phyloP scores from a whole-genome alignment of 2,888 invertebrate species.

The Euproctis similis region DNA sequence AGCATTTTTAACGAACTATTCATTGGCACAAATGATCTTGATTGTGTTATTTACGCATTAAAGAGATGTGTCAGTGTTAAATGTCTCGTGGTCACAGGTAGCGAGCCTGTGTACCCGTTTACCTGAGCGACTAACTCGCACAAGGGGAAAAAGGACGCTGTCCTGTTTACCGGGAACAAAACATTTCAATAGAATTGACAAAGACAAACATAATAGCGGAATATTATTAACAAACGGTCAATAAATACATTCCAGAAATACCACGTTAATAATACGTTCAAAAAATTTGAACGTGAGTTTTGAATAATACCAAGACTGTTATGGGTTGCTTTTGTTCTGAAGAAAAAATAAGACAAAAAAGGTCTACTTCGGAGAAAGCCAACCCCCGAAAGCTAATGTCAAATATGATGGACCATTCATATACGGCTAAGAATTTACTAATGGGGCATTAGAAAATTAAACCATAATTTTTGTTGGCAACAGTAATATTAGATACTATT shows the following conservation, averaged over 20 bases:
- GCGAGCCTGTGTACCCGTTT: slow-evolving; percentile 49
- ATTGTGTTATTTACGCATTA: slow-evolving; percentile 34
- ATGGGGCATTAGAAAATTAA: too few species aligned
- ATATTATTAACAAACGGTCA: slow-evolving; percentile 16
- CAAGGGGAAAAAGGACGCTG: slow-evolving; percentile 50
- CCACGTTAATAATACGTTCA: slow-evolving; percentile 15
- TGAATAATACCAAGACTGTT: too few species aligned
- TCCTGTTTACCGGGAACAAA: slow-evolving; percentile 51
- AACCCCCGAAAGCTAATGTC: too few species aligned
- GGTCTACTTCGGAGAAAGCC: too few species aligned
- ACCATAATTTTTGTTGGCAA: too few species aligned
- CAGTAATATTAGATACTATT: too few species aligned
- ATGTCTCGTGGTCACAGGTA: slow-evolving; percentile 61
- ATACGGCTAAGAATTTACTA: too few species aligned
- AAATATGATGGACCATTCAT: too few species aligned
- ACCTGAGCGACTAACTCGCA: slow-evolving; percentile 54
- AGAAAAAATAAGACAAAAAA: too few species aligned
- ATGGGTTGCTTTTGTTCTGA: too few species aligned
- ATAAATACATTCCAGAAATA: slow-evolving; percentile 14
- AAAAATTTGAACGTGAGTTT: too few species aligned
- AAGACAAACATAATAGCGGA: slow-evolving; percentile 27
- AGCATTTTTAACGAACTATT: slow-evolving; percentile 21
- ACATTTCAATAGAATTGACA: slow-evolving; percentile 59
- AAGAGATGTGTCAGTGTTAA: slow-evolving; percentile 29
- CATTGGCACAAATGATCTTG: slow-evolving; percentile 19